Evolutionary conservation across 1,140 invertebrate genomes (phyloP).

Genomic region (Drosophila seguyi): DNA sequence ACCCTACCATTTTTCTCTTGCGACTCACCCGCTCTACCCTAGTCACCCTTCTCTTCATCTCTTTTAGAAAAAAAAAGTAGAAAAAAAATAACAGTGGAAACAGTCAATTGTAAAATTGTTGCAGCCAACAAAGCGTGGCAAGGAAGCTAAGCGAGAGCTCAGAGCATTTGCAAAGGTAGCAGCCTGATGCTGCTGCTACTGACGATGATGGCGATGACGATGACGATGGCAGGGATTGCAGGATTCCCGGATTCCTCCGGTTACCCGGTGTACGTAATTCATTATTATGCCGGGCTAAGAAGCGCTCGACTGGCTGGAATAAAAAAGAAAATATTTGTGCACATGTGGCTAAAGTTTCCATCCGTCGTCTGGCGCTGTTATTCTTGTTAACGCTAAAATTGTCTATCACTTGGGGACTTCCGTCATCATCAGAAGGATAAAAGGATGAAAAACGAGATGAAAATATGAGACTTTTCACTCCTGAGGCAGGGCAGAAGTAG

Average conservation of each 20-base stretch:
- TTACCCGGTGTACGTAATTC: conserved; percentile 58
- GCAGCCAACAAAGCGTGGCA: conserved; percentile 63
- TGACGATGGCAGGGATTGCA: conserved; percentile 54
- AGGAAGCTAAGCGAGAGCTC: conserved; percentile 43
- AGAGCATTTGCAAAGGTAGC: conserved; percentile 26
- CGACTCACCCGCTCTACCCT: background rate
- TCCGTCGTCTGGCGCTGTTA: conserved; percentile 26
- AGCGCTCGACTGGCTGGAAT: conserved; percentile 16
- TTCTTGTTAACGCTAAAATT: conserved; percentile 73
- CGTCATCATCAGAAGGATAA: conserved; percentile 55
- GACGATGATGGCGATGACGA: background rate
- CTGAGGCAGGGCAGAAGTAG: background rate
- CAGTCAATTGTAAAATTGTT: conserved; percentile 81
- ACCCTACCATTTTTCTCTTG: conserved; percentile 4
- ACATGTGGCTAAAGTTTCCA: conserved; percentile 69
- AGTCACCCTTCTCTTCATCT: background rate
- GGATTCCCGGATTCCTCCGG: conserved; percentile 20
- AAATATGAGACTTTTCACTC: conserved; percentile 24
- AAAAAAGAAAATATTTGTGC: conserved; percentile 49
- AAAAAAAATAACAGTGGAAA: conserved; percentile 45
- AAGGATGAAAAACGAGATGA: conserved; percentile 17
- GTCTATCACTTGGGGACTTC: conserved; percentile 75
- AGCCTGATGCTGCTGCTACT: conserved; percentile 29
- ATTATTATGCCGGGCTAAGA: conserved; percentile 58
- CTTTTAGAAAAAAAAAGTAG: conserved; percentile 26